These are phyloP conservation scores for human DNA, from an alignment of 2,113 vertebrate genomes.

Conservation along the genomic window DNA sequence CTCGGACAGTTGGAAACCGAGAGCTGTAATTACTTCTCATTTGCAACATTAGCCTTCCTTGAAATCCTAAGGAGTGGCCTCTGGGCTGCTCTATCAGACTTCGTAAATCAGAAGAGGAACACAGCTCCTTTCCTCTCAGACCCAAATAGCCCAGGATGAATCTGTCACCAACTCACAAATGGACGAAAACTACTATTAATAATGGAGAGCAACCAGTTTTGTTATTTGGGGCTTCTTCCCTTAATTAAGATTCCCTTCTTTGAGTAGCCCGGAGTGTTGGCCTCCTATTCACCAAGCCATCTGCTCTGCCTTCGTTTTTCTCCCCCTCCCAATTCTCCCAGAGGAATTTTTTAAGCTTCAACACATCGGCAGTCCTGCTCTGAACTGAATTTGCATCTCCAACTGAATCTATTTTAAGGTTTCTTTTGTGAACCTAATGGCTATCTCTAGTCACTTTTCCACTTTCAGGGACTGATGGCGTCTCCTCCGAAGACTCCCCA, in stretches of 20 bases:
- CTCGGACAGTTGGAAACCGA: conserved; percentile 20
- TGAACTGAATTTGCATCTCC: conserved; percentile 54
- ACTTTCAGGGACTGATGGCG: neutral
- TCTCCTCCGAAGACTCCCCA: neutral
- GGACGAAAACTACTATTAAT: neutral
- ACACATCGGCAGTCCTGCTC: neutral
- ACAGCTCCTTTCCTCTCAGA: neutral
- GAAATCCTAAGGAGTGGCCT: neutral
- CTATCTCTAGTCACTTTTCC: neutral
- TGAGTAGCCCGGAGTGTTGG: neutral
- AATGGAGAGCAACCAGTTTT: neutral
- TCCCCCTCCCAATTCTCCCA: neutral
- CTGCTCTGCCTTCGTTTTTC: neutral
- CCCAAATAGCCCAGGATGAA: neutral
- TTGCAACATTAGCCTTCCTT: conserved; percentile 54
- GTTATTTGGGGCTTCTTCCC: neutral
- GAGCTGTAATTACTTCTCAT: conserved; percentile 68
- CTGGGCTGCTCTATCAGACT: neutral
- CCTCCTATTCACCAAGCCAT: neutral
- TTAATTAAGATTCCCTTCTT: conserved; percentile 28
- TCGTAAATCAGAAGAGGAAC: conserved; percentile 14
- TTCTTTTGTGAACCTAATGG: conserved; percentile 38
- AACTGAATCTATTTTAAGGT: conserved; percentile 35
- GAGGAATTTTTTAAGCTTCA: neutral
- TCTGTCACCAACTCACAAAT: neutral